Conservation (phyloP, 2,113 vertebrate genomes). For the Rhinichthys klamathensis region DNA sequence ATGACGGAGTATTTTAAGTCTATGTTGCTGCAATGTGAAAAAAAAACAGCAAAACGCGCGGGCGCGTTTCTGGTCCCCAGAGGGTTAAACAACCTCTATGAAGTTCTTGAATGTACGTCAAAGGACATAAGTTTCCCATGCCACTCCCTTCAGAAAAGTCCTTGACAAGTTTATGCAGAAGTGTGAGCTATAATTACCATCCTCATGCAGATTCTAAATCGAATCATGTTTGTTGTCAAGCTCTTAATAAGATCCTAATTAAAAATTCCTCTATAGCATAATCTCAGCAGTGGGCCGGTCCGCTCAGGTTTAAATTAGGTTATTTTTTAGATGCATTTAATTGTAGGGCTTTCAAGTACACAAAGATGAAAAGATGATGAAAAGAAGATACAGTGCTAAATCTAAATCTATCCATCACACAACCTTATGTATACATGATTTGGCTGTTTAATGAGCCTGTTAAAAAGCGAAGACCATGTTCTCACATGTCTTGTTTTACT, state of each 20-base stretch:
- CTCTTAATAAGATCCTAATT: slow-evolving; percentile 73
- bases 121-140: not conserved
- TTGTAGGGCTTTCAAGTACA: slow-evolving; percentile 39
- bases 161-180: slow-evolving; percentile 50
- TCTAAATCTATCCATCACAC: not conserved
- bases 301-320: slow-evolving; percentile 48
- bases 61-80: too few relatives aligned
- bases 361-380: not conserved
- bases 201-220: slow-evolving; percentile 68
- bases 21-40: too few relatives aligned
- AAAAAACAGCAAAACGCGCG: too few relatives aligned
- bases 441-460: too few relatives aligned
- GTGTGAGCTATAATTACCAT: slow-evolving; percentile 64
- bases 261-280: slow-evolving; percentile 57
- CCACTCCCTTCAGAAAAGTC: slow-evolving; percentile 4
- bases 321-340: slow-evolving; percentile 40
- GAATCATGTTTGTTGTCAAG: slow-evolving; percentile 72
- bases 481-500: too few relatives aligned
- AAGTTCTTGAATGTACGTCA: not conserved
- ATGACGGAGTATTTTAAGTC: too few relatives aligned
- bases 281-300: slow-evolving; percentile 55
- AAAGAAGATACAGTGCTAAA: not conserved
- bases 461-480: too few relatives aligned
- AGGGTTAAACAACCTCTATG: not conserved
- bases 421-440: too few relatives aligned